Evolutionary conservation across 2,797 vertebrate species (phyloP).

Genomic region (Eulemur mongoz): DNA sequence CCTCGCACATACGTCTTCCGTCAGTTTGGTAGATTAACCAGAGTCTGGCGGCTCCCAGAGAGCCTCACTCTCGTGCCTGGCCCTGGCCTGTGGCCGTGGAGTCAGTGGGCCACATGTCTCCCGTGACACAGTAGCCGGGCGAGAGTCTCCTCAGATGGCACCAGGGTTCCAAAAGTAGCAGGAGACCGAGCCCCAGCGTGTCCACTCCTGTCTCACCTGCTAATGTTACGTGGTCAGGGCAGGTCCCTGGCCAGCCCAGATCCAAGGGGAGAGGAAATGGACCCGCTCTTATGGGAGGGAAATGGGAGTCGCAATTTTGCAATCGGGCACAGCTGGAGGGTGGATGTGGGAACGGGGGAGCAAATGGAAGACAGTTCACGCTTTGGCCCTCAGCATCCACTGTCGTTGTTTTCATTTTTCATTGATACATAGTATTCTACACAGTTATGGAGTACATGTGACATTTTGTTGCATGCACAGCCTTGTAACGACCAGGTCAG

Average conservation of each 20-base stretch:
- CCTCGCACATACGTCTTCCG: background rate
- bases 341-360: too few relatives aligned
- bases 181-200: background rate
- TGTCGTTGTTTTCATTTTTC: background rate
- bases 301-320: background rate
- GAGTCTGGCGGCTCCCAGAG: background rate
- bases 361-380: background rate
- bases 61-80: too few relatives aligned
- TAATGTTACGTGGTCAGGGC: background rate
- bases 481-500: background rate
- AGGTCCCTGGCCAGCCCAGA: background rate
- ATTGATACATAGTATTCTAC: background rate
- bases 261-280: background rate
- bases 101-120: background rate
- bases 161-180: background rate
- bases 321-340: too few relatives aligned
- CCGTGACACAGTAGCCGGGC: fast-evolving
- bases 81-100: background rate
- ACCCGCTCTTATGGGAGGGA: background rate
- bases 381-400: background rate
- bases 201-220: background rate
- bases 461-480: background rate
- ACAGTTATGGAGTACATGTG: background rate
- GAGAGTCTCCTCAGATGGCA: background rate
- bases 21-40: background rate